phyloP scores from a whole-genome alignment of 2,113 vertebrate genomes.

The Pteruthius melanotis region DNA sequence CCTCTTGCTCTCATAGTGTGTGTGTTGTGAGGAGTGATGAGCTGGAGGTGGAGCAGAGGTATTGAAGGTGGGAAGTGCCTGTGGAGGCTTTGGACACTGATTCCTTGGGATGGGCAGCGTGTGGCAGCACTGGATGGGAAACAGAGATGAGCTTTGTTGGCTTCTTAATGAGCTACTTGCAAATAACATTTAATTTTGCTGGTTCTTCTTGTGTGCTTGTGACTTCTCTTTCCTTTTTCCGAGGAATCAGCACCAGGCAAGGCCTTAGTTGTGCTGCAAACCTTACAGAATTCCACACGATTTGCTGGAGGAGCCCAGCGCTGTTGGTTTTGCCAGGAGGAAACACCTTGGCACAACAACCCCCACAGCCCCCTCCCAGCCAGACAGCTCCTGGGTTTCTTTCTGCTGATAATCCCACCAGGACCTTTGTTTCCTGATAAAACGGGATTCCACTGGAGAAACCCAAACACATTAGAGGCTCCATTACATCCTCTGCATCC shows the following conservation, averaged over 20 bases:
- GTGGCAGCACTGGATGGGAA: background rate
- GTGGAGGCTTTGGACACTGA: accelerated
- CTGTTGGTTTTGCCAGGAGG: background rate
- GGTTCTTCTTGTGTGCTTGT: background rate
- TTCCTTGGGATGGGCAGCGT: accelerated
- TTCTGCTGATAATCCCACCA: conserved; percentile 71
- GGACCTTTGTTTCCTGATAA: conserved; percentile 71
- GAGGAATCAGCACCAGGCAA: background rate
- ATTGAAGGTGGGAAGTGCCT: background rate
- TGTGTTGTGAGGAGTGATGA: background rate
- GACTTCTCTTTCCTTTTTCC: background rate
- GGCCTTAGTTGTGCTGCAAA: background rate
- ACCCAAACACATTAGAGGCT: conserved; percentile 73
- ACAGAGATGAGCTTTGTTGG: accelerated
- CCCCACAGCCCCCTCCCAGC: background rate
- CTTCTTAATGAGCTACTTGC: background rate
- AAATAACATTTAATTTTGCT: background rate
- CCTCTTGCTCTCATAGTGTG: too few species aligned
- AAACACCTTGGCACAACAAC: background rate
- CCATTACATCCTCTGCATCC: conserved; percentile 40
- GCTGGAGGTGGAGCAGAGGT: background rate
- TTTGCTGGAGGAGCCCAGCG: background rate
- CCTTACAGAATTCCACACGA: background rate
- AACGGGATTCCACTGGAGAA: conserved; percentile 74
- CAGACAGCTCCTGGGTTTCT: conserved; percentile 69